Conservation (phyloP, 2,113 vertebrate species). For the Zosterops borbonicus region DNA sequence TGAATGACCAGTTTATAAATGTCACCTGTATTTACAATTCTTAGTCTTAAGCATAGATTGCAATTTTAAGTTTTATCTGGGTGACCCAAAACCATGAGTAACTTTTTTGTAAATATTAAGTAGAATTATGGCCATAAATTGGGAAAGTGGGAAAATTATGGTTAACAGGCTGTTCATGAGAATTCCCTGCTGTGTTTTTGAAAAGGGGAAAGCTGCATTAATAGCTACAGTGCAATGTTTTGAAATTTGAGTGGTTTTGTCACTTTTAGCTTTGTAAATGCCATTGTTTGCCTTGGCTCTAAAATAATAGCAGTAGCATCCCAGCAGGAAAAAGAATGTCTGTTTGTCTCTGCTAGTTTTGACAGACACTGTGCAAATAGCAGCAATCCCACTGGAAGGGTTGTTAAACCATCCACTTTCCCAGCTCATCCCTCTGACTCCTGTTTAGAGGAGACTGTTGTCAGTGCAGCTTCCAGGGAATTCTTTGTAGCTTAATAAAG, state of each 20-base stretch:
- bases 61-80: not conserved
- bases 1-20: not conserved
- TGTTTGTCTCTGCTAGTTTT: not conserved
- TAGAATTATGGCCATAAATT: not conserved
- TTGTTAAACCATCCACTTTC: not conserved
- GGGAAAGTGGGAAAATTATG: not conserved
- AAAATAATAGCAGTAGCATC: not conserved
- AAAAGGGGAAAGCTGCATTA: not conserved
- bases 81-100: not conserved
- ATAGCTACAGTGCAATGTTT: fast-evolving
- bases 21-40: fast-evolving
- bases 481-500: not conserved
- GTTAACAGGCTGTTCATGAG: not conserved
- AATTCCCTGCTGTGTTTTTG: not conserved
- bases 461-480: not conserved
- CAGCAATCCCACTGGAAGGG: not conserved
- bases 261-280: not conserved
- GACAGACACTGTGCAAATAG: not conserved
- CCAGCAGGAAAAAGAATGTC: not conserved
- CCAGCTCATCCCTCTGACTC: not conserved
- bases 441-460: not conserved
- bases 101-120: not conserved
- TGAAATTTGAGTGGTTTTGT: not conserved
- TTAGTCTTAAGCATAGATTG: not conserved
- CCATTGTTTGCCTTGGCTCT: not conserved